Conservation (phyloP, 2,888 invertebrate genomes). For the Spicauda simplicius region DNA sequence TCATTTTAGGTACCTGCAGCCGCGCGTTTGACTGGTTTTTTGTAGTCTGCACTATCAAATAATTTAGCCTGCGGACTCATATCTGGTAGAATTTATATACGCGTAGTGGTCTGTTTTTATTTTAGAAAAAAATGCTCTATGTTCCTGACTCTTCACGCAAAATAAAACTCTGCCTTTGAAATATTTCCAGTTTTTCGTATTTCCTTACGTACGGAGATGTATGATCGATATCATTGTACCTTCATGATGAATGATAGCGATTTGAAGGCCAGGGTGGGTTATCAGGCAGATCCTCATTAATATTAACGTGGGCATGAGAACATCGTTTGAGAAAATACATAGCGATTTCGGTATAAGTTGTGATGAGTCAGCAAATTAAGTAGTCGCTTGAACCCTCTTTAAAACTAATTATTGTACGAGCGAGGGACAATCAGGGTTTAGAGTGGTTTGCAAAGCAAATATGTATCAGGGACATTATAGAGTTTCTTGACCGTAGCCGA, state of each 20-base stretch:
- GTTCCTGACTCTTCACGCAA: no score
- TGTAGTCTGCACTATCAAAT: neutral
- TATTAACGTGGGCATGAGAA: slow-evolving; percentile 24
- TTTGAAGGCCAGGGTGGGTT: neutral
- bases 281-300: slow-evolving; percentile 9
- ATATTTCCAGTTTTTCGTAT: no score
- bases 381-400: slow-evolving; percentile 15
- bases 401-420: slow-evolving; percentile 15
- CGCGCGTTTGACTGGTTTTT: neutral
- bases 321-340: slow-evolving; percentile 20
- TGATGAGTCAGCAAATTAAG: slow-evolving; percentile 23
- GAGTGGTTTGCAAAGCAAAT: no score
- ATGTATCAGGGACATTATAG: no score
- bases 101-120: neutral
- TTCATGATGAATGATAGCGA: slow-evolving; percentile 10
- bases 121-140: no score
- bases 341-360: slow-evolving; percentile 14
- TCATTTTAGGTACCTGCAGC: neutral
- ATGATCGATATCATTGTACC: slow-evolving; percentile 10
- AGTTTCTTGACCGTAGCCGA: no score
- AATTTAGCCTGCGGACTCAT: slow-evolving; percentile 1
- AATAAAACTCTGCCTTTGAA: no score
- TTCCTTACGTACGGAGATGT: neutral
- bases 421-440: neutral
- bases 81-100: neutral